Conservation (phyloP, 2,113 vertebrate species). For the Pungitius pungitius region DNA sequence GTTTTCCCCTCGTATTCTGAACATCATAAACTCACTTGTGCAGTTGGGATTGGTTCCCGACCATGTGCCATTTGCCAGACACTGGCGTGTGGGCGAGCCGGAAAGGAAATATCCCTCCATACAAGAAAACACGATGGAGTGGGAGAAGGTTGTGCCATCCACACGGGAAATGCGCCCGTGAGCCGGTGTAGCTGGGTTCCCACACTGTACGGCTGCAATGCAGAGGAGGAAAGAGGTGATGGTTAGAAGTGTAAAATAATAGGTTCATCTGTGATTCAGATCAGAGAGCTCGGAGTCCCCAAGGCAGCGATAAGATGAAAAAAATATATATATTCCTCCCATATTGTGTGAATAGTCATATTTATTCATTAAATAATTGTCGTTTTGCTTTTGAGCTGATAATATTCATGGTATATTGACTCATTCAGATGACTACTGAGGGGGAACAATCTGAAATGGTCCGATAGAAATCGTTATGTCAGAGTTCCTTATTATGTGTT, state of each 20-base stretch:
- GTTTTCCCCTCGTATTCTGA: background rate
- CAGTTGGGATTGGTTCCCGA: constrained; percentile 93
- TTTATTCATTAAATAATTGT: constrained; percentile 33
- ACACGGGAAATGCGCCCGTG: constrained; percentile 90
- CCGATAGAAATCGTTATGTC: constrained; percentile 23
- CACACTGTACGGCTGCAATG: constrained; percentile 91
- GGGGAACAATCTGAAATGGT: constrained; percentile 24
- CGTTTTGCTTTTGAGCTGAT: constrained; percentile 17
- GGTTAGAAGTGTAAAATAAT: constrained; percentile 52
- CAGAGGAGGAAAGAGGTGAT: constrained; percentile 34
- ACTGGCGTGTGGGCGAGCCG: constrained; percentile 90
- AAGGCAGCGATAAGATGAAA: constrained; percentile 21
- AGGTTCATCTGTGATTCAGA: constrained; percentile 57
- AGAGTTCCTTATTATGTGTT: constrained; percentile 13
- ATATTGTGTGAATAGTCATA: constrained; percentile 5
- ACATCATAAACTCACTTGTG: constrained; percentile 85
- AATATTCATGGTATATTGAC: constrained; percentile 14
- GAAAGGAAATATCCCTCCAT: constrained; percentile 92
- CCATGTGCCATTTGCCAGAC: constrained; percentile 96
- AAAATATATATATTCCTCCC: constrained; percentile 12
- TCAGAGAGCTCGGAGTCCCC: constrained; percentile 11
- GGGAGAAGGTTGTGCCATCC: constrained; percentile 91
- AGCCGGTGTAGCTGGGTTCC: constrained; percentile 92
- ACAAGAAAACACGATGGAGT: constrained; percentile 94
- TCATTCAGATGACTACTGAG: constrained; percentile 25